Base-by-base conservation (phyloP, 2,113 vertebrate genomes). In the Eonycteris spelaea region DNA sequence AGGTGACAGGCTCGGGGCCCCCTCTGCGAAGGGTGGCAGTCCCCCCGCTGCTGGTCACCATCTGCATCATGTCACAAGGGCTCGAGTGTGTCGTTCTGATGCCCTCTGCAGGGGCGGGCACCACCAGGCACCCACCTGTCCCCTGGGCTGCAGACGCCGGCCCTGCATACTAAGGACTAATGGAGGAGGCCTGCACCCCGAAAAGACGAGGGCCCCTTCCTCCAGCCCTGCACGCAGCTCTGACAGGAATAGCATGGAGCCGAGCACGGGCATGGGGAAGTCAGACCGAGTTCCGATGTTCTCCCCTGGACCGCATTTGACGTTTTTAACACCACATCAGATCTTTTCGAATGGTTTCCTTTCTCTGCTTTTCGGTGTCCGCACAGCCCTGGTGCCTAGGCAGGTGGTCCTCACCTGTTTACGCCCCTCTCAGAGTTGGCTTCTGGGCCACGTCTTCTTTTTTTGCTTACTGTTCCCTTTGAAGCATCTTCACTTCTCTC, bases 61-160 rank as follows among this genome's bases (percentile, higher is more conserved):
- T 48, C 63, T 40, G 28, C 0, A 0, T 70, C 35, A 0, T 1
- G 0, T 35, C 22, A 1, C 0, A 0, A 15, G 43, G 51, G 51
- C 19, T 15, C 2, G 6, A 8, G 43, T 10, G 45, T 0, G 0
- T 79, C 35, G 33, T 61, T 65, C 51, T 3, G n/a, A 45, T 43
- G 71, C 74, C 24, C 67, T 51, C 2, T 5, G 33, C 59, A 30
- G 68, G 9, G 10, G 45, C 7, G 8, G 45, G 40, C 13, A 38
- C 24, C 2, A 5, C 22, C 35, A 8, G 51, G 65, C 45, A 24
- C 12, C 51, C 19, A 10, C 12, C 21, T 1, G 4, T 26, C 57
- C 43, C 45, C 14, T 33, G 65, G 48, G 65, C 43, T 4, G 11
- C 45, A 33, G 26, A 2, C 0, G 3, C 16, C 1, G 6, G 26